phyloP scores from a whole-genome alignment of 2,797 vertebrate species.

The Danio albolineatus region DNA sequence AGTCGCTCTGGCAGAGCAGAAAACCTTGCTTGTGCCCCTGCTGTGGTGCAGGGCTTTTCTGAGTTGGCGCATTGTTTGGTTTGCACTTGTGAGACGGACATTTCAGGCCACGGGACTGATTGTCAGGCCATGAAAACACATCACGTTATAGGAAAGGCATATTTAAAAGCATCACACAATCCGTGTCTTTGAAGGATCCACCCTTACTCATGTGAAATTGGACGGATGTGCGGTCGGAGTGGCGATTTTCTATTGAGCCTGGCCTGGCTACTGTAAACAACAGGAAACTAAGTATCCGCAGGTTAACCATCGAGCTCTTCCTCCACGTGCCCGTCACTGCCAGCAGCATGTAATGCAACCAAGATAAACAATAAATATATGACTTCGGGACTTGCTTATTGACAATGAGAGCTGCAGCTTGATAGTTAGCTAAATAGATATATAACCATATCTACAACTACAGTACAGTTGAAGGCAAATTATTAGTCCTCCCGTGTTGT shows the following conservation, averaged over 20 bases:
- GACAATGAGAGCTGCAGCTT: background rate
- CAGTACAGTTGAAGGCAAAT: too few species aligned
- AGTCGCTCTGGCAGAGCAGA: conserved; percentile 33
- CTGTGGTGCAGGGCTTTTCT: conserved; percentile 57
- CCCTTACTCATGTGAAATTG: conserved; percentile 58
- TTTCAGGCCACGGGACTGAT: conserved; percentile 42
- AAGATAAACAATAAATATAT: conserved; percentile 19
- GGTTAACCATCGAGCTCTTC: conserved; percentile 8
- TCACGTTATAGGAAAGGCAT: conserved; percentile 47
- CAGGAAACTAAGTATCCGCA: conserved; percentile 41
- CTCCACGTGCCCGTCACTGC: conserved; percentile 21
- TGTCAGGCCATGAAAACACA: conserved; percentile 55
- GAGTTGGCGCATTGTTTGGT: conserved; percentile 55
- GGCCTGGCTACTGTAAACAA: conserved; percentile 34
- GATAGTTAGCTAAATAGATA: too few species aligned
- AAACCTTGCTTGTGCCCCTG: conserved; percentile 36
- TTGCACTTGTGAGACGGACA: conserved; percentile 41
- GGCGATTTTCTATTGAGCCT: conserved; percentile 45
- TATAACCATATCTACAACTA: too few species aligned
- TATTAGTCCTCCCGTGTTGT: too few species aligned
- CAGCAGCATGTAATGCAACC: conserved; percentile 3
- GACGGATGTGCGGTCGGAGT: conserved; percentile 51
- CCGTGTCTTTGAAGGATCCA: conserved; percentile 47
- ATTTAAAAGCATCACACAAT: conserved; percentile 51
- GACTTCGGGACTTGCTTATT: background rate